phyloP scores from a whole-genome alignment of 2,113 vertebrate species.

The Neogale vison region DNA sequence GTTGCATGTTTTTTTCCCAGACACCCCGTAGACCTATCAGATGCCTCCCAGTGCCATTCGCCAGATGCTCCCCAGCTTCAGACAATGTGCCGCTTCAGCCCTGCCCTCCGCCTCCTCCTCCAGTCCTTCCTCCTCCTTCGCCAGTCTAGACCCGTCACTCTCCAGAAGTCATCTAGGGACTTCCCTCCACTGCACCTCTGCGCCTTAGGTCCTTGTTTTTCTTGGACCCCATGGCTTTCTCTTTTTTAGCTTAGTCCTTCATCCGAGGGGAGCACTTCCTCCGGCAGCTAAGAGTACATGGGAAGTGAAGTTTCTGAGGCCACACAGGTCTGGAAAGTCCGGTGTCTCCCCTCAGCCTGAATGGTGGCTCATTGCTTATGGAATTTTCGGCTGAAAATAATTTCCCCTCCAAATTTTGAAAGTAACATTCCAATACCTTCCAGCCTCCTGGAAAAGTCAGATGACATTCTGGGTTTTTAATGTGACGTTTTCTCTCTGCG shows the following conservation, averaged over 20 bases:
- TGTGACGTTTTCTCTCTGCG: constrained; percentile 28
- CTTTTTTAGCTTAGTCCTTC: background rate
- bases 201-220: background rate
- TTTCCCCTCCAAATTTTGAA: background rate
- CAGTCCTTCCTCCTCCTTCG: background rate
- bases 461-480: background rate
- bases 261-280: background rate
- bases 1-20: background rate
- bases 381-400: constrained; percentile 21
- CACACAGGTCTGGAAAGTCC: background rate
- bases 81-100: background rate
- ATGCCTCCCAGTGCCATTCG: background rate
- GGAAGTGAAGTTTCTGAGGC: background rate
- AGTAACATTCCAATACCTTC: background rate
- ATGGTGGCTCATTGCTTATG: background rate
- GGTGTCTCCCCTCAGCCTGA: background rate
- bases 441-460: background rate
- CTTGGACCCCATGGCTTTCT: background rate
- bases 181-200: background rate
- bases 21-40: background rate
- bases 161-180: background rate
- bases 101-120: background rate
- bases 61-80: background rate
- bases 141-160: background rate
- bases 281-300: background rate